Conservation (phyloP, 2,113 vertebrate species). For the Istiophorus platypterus region DNA sequence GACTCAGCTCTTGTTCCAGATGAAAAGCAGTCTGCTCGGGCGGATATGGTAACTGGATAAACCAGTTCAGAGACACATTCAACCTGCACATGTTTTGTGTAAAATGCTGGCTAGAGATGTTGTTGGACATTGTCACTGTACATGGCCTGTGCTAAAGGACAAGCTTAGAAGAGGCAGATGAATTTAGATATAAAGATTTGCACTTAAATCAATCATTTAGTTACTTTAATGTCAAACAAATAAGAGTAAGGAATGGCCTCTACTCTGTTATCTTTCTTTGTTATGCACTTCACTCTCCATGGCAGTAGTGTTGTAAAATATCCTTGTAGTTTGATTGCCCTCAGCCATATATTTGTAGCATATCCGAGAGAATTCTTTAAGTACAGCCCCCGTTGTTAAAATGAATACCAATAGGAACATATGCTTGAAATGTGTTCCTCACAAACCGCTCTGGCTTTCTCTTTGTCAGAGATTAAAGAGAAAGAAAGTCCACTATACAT, state of each 20-base stretch:
- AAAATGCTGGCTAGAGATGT: not conserved
- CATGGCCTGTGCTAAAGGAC: not conserved
- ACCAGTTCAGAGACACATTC: conserved; percentile 51
- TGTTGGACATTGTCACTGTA: not conserved
- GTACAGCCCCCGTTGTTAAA: conserved; percentile 10
- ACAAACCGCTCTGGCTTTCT: conserved; percentile 18
- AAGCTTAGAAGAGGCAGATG: not conserved
- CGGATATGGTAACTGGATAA: conserved; percentile 55
- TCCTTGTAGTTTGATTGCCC: conserved; percentile 2
- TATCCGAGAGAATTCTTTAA: not conserved
- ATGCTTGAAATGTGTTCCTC: conserved; percentile 53
- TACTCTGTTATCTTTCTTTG: not conserved
- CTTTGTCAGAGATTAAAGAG: conserved; percentile 51
- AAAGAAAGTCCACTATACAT: conserved; percentile 23
- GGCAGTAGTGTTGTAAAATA: not conserved
- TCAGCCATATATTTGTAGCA: not conserved
- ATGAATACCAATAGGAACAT: conserved; percentile 49
- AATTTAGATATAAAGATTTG: not conserved
- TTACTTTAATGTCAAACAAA: not conserved
- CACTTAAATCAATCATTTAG: not conserved
- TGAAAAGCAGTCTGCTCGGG: conserved; percentile 8
- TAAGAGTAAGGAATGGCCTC: not conserved
- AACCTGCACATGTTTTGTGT: conserved; percentile 20
- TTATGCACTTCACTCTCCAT: not conserved
- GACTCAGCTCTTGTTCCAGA: conserved; percentile 4